phyloP scores from a whole-genome alignment of 2,113 vertebrate genomes.

The Emydocephalus ijimae region DNA sequence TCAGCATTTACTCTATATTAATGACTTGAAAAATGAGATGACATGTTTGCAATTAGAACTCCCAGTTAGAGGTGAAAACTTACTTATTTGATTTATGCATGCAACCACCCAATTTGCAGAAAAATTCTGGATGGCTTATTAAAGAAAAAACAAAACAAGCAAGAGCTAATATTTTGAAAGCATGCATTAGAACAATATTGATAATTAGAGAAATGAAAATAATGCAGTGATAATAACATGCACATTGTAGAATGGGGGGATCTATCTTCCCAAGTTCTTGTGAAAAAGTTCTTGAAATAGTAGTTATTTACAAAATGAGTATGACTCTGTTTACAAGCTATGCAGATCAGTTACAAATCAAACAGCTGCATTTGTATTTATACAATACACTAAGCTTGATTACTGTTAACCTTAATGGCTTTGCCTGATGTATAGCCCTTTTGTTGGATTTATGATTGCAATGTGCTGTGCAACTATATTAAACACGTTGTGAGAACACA shows the following conservation, averaged over 20 bases:
- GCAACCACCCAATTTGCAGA: neutral
- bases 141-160: neutral
- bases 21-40: neutral
- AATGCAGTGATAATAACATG: neutral
- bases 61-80: neutral
- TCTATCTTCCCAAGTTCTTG: neutral
- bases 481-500: neutral
- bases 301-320: neutral
- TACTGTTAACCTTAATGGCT: neutral
- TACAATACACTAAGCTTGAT: neutral
- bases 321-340: neutral
- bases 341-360: neutral
- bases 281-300: neutral
- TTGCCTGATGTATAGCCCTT: neutral
- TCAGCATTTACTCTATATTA: neutral
- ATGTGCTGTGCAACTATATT: neutral
- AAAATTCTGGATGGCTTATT: neutral
- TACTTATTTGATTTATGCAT: neutral
- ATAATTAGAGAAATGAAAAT: neutral
- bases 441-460: neutral
- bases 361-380: neutral
- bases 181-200: neutral
- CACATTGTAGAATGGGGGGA: neutral
- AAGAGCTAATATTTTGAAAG: neutral
- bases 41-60: neutral